Evolutionary conservation across 2,888 invertebrate species (phyloP).

Genomic region (Schrankia costaestrigalis): DNA sequence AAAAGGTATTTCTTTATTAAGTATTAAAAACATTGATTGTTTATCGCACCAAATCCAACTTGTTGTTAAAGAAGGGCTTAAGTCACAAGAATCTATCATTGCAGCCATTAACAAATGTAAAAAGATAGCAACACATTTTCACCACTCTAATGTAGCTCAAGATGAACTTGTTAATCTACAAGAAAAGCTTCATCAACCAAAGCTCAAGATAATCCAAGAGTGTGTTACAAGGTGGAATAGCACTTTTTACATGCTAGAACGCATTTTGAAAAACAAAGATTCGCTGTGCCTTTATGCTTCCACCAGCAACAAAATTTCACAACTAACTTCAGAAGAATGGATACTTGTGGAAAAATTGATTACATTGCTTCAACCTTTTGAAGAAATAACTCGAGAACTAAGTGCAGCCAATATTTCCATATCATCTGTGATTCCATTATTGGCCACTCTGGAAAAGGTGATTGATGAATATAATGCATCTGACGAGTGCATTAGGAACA

Average conservation of each 20-base stretch:
- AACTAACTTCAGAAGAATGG: slow-evolving; percentile 20
- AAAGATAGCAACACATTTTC: slow-evolving; percentile 15
- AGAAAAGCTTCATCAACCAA: slow-evolving; percentile 14
- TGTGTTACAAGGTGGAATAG: slow-evolving; percentile 16
- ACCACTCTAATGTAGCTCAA: slow-evolving; percentile 17
- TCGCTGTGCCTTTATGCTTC: slow-evolving; percentile 20
- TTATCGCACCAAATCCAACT: slow-evolving; percentile 14
- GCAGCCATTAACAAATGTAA: slow-evolving; percentile 9
- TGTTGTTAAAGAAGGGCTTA: slow-evolving; percentile 7
- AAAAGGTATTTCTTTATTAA: slow-evolving; percentile 14
- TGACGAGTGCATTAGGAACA: background rate
- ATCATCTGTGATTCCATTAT: slow-evolving; percentile 22
- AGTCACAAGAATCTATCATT: slow-evolving; percentile 11
- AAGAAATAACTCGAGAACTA: slow-evolving; percentile 17
- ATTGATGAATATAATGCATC: slow-evolving; percentile 9
- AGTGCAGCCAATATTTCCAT: slow-evolving; percentile 20
- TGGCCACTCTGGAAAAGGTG: slow-evolving; percentile 16
- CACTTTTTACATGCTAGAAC: slow-evolving; percentile 19
- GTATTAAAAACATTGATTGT: slow-evolving; percentile 12
- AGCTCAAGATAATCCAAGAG: slow-evolving; percentile 10
- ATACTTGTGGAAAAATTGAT: slow-evolving; percentile 3
- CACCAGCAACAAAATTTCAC: slow-evolving; percentile 19
- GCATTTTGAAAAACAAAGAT: slow-evolving; percentile 17
- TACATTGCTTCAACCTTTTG: slow-evolving; percentile 14
- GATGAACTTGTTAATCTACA: slow-evolving; percentile 15